Evolutionary conservation across 2,113 vertebrate genomes (phyloP), one percentile per base, ranked within the genome.

Genomic region (Percopsis transmontana): DNA sequence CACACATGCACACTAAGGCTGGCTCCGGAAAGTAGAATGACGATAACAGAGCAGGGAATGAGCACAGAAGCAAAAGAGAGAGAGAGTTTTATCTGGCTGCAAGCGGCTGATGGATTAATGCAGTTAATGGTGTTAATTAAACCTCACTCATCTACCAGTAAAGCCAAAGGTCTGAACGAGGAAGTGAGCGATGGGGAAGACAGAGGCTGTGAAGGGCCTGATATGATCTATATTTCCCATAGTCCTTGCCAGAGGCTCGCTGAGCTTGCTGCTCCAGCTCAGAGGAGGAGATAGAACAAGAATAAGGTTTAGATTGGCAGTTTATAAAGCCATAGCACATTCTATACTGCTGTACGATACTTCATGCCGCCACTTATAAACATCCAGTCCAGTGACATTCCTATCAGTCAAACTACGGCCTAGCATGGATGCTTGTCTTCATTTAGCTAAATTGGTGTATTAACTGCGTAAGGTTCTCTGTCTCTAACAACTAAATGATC

Each of bases 91-190:
- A 44, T 74, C 56, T 65, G 70, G 66, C 66, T 57, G 40, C 53
- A 59, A 44, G 21, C 50, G 48, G 20, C 62, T 86, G 79, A 87
- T 83, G 70, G 63, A 78, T 85, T 78, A 80, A 66, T 67, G 65
- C 55, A 55, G 71, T 66, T 84, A 74, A 73, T 63, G 39, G 56
- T 82, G 64, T 77, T 85, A 86, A 91, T 90, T 81, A 90, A 90
- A 87, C 69, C 52, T 73, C 68, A 65, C 55, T 88, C 60, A 76
- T 72, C 62, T 65, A 61, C 58, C 65, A 65, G 70, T 82, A 48
- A 83, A 74, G 72, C 48, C 70, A 82, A 77, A 82, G 79, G 77
- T 85, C 66, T 71, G 62, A 69, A 70, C 64, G 18, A 70, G 44
- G 40, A 71, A 48, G 70, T 75, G 79, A 87, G 67, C 0, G 54